phyloP scores from a whole-genome alignment of 2,888 invertebrate species.

The Dilophus febrilis region DNA sequence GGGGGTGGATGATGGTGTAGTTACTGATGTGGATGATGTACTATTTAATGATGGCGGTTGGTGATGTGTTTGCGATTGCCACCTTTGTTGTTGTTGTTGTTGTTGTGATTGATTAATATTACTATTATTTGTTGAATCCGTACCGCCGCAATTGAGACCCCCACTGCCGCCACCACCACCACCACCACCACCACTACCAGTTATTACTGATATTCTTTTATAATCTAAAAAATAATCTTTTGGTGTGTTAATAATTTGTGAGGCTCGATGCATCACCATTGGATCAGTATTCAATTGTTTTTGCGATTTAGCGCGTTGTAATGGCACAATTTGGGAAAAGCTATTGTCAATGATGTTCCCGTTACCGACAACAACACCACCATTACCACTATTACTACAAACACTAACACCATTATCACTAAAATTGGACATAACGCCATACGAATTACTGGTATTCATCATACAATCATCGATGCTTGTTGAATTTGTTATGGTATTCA shows the following conservation, averaged over 20 bases:
- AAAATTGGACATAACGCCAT: constrained; percentile 36
- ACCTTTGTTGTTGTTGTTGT: no score
- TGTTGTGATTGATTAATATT: no score
- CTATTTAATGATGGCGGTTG: neutral
- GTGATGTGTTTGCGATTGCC: no score
- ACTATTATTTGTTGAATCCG: constrained; percentile 2
- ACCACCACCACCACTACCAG: constrained; percentile 21
- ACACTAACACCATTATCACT: constrained; percentile 34
- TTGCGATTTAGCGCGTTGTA: constrained; percentile 52
- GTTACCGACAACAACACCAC: constrained; percentile 17
- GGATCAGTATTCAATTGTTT: constrained; percentile 75
- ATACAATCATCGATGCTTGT: constrained; percentile 28
- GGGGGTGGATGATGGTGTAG: constrained; percentile 12
- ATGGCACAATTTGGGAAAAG: constrained; percentile 39
- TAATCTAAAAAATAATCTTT: constrained; percentile 28
- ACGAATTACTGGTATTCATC: constrained; percentile 26
- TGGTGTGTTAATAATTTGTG: constrained; percentile 30
- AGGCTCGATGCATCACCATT: constrained; percentile 41
- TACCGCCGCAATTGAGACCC: constrained; percentile 18
- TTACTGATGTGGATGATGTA: constrained; percentile 17
- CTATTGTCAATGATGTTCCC: constrained; percentile 29
- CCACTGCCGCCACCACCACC: constrained; percentile 25
- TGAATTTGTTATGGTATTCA: constrained; percentile 46
- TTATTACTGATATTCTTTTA: constrained; percentile 28
- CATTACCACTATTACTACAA: constrained; percentile 32